A percentile compares a stretch with the other conserved stretches of the same genome.
phyloP scores from a whole-genome alignment of 2,888 invertebrate genomes.

The Cephus pygmeus region DNA sequence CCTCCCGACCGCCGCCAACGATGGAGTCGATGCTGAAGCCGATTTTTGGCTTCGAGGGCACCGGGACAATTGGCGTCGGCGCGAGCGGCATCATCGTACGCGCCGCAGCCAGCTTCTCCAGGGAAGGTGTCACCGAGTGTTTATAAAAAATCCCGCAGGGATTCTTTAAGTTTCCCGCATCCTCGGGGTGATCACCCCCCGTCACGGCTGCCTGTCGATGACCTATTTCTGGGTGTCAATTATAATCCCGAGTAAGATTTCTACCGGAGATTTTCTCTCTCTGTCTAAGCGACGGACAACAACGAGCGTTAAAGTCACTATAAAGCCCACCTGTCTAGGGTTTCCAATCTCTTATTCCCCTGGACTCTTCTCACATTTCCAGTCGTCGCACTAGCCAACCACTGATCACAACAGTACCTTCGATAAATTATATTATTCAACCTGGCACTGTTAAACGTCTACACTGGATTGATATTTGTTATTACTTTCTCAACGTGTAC shows the following conservation, averaged over 20 bases:
- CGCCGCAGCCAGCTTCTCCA: slow-evolving; percentile 35
- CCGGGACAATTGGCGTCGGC: slow-evolving; percentile 91
- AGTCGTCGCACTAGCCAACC: background rate
- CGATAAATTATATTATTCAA: background rate
- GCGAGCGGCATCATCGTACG: slow-evolving; percentile 93
- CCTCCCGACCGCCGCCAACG: slow-evolving; percentile 72
- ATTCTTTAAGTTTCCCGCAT: background rate
- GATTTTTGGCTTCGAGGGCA: slow-evolving; percentile 92
- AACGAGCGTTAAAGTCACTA: background rate
- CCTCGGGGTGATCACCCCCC: slow-evolving; percentile 22
- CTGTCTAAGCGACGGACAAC: background rate
- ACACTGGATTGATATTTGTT: background rate
- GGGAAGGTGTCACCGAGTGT: background rate
- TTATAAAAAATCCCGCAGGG: background rate
- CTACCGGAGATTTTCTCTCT: background rate
- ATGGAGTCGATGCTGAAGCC: slow-evolving; percentile 96
- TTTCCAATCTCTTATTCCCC: background rate
- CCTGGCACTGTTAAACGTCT: background rate
- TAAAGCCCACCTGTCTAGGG: background rate
- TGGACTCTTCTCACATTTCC: background rate
- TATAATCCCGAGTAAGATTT: background rate
- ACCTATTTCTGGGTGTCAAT: background rate
- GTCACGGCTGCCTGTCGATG: background rate
- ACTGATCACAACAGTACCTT: background rate
- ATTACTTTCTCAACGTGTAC: background rate